Evolutionary conservation across 2,113 vertebrate genomes (phyloP).

Genomic region (Rhynchomys soricoides): DNA sequence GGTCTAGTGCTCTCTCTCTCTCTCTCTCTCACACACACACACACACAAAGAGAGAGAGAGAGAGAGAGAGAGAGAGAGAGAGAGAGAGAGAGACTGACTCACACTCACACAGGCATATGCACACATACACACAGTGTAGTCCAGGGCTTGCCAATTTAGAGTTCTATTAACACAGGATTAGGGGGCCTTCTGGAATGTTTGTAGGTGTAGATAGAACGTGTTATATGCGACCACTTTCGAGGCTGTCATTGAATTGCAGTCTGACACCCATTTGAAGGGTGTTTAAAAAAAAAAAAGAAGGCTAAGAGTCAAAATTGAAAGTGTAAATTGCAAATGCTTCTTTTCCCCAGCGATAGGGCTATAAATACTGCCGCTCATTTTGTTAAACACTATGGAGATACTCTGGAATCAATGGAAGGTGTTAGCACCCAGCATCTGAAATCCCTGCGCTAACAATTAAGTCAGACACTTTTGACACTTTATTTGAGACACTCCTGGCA

Average conservation of each 20-base stretch:
- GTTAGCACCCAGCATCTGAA: slow-evolving; percentile 51
- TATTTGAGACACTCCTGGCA: slow-evolving; percentile 57
- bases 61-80: too few relatives aligned
- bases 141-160: neutral
- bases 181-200: slow-evolving; percentile 8
- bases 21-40: too few relatives aligned
- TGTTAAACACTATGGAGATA: slow-evolving; percentile 74
- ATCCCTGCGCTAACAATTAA: slow-evolving; percentile 65
- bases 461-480: slow-evolving; percentile 15
- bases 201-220: neutral
- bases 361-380: slow-evolving; percentile 68
- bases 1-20: too few relatives aligned
- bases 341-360: slow-evolving; percentile 52
- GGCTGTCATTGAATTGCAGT: slow-evolving; percentile 52
- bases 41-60: too few relatives aligned
- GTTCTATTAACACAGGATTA: slow-evolving; percentile 45
- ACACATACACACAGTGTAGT: neutral
- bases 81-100: too few relatives aligned
- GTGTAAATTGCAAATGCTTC: slow-evolving; percentile 77
- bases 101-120: neutral
- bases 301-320: slow-evolving; percentile 73
- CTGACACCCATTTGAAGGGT: slow-evolving; percentile 72
- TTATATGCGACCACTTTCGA: neutral
- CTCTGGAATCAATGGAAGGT: slow-evolving; percentile 74
- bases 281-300: slow-evolving; percentile 70